Evolutionary conservation across 2,113 vertebrate species (phyloP), one percentile per base, ranked within the genome.

Genomic region (Clarias gariepinus): DNA sequence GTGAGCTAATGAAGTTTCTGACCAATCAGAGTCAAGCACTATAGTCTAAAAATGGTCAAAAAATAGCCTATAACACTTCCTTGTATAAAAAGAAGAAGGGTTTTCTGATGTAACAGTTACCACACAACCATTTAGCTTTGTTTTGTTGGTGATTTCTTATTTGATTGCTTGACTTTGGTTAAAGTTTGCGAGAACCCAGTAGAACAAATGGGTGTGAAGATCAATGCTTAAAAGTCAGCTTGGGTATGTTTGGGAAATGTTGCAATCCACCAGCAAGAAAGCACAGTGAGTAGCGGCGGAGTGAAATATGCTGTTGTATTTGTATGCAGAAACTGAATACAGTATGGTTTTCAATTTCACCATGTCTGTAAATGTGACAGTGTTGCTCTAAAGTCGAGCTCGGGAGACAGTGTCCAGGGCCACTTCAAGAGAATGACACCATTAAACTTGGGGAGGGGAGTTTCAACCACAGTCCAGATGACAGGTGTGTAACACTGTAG

Each of bases 301-400:
- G 16, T 63, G 36, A 69, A 86, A 28, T 13, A 47, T 18, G 78
- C 55, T 63, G 85, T 28, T 57, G 64, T 61, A 66, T 89, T 84
- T 57, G 86, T 88, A 81, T 86, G 86, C 89, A 81, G 64, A 66
- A 57, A 53, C 60, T 13, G 53, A n/a, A 23, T 71, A 28, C 53
- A 18, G 61, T 64, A 64, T 36, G 55, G 41, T 81, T 36, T 86
- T 85, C 85, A 60, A 71, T 58, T 79, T 53, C 66, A 21, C 28
- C 53, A 15, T 55, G 81, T 88, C 81, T 81, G 36, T 52, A 63
- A 86, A 81, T 81, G 87, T 89, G 91, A 93, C 90, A 92, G 88
- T 84, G 85, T 58, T 86, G 83, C 88, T 82, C 85, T 86, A 82
- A 76, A 74, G 84, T 74, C 85, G 86, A 85, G 85, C 86, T 85